phyloP scores from a whole-genome alignment of 2,888 invertebrate species.

The Drosophila limbata region DNA sequence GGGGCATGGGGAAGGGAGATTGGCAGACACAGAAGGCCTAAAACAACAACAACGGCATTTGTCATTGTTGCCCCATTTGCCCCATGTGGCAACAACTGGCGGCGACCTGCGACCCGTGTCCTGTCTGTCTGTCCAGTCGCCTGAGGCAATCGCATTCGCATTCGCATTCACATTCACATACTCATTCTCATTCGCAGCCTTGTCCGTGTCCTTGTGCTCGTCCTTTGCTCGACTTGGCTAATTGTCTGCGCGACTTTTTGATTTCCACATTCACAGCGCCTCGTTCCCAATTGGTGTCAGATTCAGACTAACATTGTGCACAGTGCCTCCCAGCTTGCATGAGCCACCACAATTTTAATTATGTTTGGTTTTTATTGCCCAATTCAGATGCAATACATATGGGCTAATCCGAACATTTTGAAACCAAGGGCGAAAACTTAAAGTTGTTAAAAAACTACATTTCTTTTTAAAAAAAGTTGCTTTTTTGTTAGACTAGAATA shows the following conservation, averaged over 20 bases:
- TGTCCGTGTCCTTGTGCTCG: not conserved
- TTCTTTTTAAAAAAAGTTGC: too few species aligned
- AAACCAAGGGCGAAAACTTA: too few species aligned
- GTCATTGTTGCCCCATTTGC: conserved; percentile 46
- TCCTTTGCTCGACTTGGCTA: conserved; percentile 38
- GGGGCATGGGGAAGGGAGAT: not conserved
- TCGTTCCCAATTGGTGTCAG: not conserved
- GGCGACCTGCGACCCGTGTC: conserved; percentile 21
- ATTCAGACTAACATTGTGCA: too few species aligned
- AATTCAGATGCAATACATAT: too few species aligned
- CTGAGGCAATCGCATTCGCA: not conserved
- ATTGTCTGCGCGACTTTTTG: conserved; percentile 65
- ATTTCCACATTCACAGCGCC: conserved; percentile 33
- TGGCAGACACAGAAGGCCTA: conserved; percentile 48
- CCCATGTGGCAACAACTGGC: conserved; percentile 51
- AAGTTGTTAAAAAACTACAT: too few species aligned
- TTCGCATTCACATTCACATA: not conserved
- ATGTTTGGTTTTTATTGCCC: too few species aligned
- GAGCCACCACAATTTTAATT: too few species aligned
- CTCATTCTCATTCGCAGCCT: conserved; percentile 11
- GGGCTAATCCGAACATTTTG: too few species aligned
- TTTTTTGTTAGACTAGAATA: too few species aligned
- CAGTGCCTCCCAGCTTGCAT: too few species aligned
- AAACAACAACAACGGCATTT: conserved; percentile 25
- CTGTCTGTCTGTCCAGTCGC: conserved; percentile 19